Evolutionary conservation across 2,797 vertebrate genomes (phyloP), one percentile per base, ranked within the genome.

Genomic region (Danio albolineatus): DNA sequence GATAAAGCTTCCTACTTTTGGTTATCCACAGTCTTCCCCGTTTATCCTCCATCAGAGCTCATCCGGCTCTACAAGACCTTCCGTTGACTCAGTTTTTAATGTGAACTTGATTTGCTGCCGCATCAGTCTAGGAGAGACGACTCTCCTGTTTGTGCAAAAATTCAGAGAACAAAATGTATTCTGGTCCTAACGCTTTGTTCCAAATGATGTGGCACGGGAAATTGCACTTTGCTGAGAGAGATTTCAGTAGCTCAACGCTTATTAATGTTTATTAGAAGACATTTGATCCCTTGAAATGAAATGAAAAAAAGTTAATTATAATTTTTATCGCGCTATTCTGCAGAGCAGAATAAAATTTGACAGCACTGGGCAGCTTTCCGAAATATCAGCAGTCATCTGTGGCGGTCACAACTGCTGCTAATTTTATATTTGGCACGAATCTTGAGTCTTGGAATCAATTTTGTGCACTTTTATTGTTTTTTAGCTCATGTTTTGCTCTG

Each of bases 391-490:
- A 85, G 85, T 80, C 83, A 85, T 86, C 82, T 51, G 59, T 44
- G 61, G 70, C 70, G 39, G 49, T 72, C 12, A 41, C 79, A 78
- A 81, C 59, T 49, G 75, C 75, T 66, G 67, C 56, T 70, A 16
- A 8, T 71, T 64, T 76, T 46, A 28, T 43, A 46, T 85, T 62
- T 59, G 82, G 72, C 75, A 81, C 79, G 74, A 83, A 51, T 83
- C 79, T 83, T 82, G 36, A 73, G 88, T 85, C 76, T 89, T 62
- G 82, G 80, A 87, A 87, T 76, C 86, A 77, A 86, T 87, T 91
- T 86, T 82, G 85, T 89, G 89, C 86, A 90, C 89, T 89, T 89
- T 89, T 88, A 71, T 73, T 78, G 46, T 78, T 86, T 83, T n/a
- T 87, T 78, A 54, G 88, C 83, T 89, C 65, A 86, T 17, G 60